Conservation (phyloP, 2,797 vertebrate species). For the Petrocephalus sullivani region DNA sequence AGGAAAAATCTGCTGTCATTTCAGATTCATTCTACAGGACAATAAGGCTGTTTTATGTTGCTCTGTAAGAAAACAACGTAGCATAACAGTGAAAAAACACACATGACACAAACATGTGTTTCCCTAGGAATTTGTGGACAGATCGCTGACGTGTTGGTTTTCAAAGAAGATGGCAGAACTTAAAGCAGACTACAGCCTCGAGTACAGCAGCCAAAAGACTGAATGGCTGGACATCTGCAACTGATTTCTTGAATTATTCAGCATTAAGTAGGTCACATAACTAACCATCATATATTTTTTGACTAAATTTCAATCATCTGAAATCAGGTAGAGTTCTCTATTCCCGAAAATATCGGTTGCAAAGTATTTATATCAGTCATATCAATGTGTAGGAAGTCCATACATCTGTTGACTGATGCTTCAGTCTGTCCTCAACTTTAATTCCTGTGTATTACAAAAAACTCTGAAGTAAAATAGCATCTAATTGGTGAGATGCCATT, state of each 20-base stretch:
- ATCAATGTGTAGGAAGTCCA: background rate
- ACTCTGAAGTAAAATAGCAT: background rate
- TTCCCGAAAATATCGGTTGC: background rate
- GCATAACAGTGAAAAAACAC: background rate
- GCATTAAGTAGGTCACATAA: background rate
- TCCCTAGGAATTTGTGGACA: background rate
- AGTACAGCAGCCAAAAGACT: background rate
- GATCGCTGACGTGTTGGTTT: background rate
- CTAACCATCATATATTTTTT: background rate
- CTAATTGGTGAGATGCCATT: background rate
- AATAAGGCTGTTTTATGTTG: background rate
- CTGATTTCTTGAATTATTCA: background rate
- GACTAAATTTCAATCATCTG: background rate
- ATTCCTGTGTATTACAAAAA: background rate
- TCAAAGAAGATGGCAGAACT: background rate
- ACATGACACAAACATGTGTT: background rate
- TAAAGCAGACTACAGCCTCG: background rate
- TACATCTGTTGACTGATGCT: background rate
- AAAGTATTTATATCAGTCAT: conserved; percentile 10
- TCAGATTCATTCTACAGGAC: background rate
- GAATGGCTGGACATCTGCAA: background rate
- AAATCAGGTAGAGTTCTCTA: background rate
- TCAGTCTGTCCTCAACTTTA: background rate
- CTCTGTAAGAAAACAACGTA: background rate
- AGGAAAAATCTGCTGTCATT: background rate